phyloP scores from a whole-genome alignment of 2,113 vertebrate species.

The Tragelaphus buxtoni region DNA sequence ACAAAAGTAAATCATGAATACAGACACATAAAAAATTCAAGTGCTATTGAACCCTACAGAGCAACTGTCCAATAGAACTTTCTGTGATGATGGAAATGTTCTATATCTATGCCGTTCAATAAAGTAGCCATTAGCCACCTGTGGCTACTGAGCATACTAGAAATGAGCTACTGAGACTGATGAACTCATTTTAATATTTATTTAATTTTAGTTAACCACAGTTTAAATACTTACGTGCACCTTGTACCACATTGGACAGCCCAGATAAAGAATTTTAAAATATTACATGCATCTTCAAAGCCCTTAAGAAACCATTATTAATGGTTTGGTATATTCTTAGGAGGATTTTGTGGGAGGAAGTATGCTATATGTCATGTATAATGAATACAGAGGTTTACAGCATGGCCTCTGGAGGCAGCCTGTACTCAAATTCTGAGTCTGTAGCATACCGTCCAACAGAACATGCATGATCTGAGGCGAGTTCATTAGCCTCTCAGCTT shows the following conservation, averaged over 20 bases:
- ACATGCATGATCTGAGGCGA: neutral
- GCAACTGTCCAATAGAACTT: slow-evolving; percentile 7
- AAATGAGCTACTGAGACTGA: neutral
- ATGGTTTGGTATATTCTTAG: neutral
- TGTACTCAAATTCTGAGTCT: neutral
- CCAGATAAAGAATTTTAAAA: neutral
- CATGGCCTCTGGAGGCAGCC: neutral
- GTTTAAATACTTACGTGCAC: neutral
- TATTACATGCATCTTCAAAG: neutral
- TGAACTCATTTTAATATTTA: neutral
- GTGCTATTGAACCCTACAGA: slow-evolving; percentile 10
- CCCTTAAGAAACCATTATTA: neutral
- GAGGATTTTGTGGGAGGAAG: neutral
- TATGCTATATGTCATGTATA: neutral
- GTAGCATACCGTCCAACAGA: neutral
- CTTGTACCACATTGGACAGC: neutral
- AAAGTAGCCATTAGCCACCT: slow-evolving; percentile 42
- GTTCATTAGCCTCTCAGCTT: neutral
- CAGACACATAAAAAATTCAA: slow-evolving; percentile 41
- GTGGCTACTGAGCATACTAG: neutral
- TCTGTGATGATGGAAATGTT: slow-evolving; percentile 34
- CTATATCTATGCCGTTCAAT: neutral
- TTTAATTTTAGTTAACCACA: slow-evolving; percentile 46
- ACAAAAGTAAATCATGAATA: slow-evolving; percentile 48
- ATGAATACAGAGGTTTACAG: neutral